These are phyloP conservation scores for Picus viridis DNA, from an alignment of 2,797 vertebrate genomes.

Conservation along the genomic window DNA sequence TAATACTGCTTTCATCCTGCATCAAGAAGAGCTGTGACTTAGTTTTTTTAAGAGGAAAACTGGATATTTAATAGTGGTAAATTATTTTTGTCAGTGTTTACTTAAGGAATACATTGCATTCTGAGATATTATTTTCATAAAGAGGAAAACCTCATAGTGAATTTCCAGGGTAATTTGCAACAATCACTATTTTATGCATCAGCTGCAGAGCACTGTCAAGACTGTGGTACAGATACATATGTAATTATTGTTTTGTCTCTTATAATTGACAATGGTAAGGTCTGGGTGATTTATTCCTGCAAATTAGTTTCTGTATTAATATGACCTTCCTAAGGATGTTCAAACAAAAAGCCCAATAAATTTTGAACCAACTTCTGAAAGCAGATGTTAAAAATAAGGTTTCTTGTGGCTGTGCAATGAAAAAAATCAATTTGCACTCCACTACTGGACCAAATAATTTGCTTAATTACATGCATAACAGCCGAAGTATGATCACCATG, in stretches of 20 bases:
- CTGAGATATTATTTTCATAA: neutral
- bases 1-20: neutral
- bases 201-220: neutral
- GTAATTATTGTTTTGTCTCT: neutral
- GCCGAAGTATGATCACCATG: neutral
- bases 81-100: neutral
- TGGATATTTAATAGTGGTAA: neutral
- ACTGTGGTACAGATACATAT: neutral
- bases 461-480: neutral
- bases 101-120: neutral
- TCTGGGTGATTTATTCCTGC: neutral
- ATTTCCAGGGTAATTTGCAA: neutral
- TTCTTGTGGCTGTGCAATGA: neutral
- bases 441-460: neutral
- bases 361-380: neutral
- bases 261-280: neutral
- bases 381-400: neutral
- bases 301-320: neutral
- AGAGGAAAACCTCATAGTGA: neutral
- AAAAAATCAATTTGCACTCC: neutral
- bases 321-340: neutral
- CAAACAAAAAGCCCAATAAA: neutral
- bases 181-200: neutral
- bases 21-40: fast-evolving
- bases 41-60: neutral